phyloP scores from a whole-genome alignment of 2,888 invertebrate species.

The Dryomyza anilis region DNA sequence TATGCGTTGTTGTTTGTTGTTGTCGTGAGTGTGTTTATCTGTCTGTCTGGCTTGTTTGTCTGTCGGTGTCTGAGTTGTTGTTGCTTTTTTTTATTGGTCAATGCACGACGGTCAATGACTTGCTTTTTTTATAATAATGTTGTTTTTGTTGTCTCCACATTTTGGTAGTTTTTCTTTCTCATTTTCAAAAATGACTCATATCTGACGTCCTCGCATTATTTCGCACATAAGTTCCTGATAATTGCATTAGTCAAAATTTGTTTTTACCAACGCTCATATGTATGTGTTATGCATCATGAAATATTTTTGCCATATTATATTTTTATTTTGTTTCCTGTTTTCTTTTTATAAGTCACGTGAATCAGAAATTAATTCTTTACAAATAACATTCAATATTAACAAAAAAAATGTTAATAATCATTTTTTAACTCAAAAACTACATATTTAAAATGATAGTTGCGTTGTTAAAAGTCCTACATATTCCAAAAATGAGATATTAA shows the following conservation, averaged over 20 bases:
- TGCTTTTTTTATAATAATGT: not conserved
- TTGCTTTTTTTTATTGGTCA: conserved; percentile 9
- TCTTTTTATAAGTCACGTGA: not conserved
- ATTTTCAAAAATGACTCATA: not conserved
- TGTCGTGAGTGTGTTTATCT: not conserved
- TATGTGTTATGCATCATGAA: no score
- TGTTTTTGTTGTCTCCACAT: not conserved
- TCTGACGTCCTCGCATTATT: not conserved
- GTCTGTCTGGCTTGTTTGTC: not conserved
- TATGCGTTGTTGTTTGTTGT: not conserved
- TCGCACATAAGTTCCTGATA: not conserved
- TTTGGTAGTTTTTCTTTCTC: not conserved
- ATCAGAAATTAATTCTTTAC: not conserved
- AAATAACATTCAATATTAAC: no score
- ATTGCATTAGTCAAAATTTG: no score
- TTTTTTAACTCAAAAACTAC: no score
- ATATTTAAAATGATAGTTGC: no score
- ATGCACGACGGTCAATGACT: conserved; percentile 18
- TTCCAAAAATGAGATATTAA: no score
- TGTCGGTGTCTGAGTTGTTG: not conserved
- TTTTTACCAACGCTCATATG: no score
- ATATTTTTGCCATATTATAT: no score
- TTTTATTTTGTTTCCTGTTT: not conserved
- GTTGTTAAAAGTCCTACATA: no score
- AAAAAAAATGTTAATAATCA: no score